Evolutionary conservation across 2,888 invertebrate genomes (phyloP), one percentile per base, ranked within the genome.

Genomic region (Sceliomorpha sp.): DNA sequence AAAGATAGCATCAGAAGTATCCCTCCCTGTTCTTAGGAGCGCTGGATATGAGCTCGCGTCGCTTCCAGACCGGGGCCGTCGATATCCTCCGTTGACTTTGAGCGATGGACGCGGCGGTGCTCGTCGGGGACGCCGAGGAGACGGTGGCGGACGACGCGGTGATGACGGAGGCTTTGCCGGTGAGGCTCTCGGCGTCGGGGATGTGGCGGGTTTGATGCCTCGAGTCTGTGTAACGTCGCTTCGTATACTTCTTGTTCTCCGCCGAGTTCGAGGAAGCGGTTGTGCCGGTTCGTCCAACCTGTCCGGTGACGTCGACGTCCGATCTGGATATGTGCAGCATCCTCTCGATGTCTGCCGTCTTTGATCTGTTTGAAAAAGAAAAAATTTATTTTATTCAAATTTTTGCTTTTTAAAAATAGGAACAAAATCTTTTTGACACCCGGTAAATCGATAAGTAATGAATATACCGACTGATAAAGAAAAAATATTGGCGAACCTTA

Each of bases 41-140:
- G 88, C 95, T 95, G 34, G 95, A 94, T 80, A 96, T 95, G 58
- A 95, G 89, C 88, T 95, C 95, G 66, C 94, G 91, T 69, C 95
- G 89, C 88, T 95, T 95, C 91, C 95, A 95, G 12, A 94, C 91
- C 48, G 91, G 91, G 66, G 84, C 69, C 0, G 78, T 75, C 0
- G 75, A 53, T 20, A 53, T 44, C 4, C 73, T 55, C 5, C 75
- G 74, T 40, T 74, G 76, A 45, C 70, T 79, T 42, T 76, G 80
- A 27, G 59, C 40, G 48, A 66, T 63, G 67, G 78, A 84, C 12
- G 76, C 32, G n/a, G 63, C 56, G 14, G 63, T 63, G 67, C 78
- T 84, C 12, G 76, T 31, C n/a, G 63, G 55, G 14, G 77, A 72
- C 29, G 81, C 69, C 20, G 85, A 76, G 31, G 78, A 77, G 26